Conservation (phyloP, 2,113 vertebrate species). For the Odocoileus virginianus region DNA sequence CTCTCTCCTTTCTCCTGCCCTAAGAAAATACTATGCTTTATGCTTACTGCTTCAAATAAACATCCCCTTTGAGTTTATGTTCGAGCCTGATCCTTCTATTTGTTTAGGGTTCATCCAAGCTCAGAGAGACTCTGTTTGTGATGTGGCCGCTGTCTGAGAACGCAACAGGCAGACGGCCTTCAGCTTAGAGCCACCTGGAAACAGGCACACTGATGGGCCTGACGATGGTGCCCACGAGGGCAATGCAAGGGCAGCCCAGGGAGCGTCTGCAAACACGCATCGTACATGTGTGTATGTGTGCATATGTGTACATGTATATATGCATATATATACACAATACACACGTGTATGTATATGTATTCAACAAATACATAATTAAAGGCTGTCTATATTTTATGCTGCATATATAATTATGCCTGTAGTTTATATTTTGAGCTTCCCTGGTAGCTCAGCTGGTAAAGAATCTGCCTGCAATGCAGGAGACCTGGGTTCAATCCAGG, state of each 20-base stretch:
- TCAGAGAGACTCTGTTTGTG: background rate
- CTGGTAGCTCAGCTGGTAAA: background rate
- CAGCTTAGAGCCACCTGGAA: background rate
- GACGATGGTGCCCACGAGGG: background rate
- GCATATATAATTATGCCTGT: background rate
- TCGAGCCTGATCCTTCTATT: background rate
- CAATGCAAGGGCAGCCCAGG: background rate
- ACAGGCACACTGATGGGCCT: background rate
- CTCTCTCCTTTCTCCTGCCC: background rate
- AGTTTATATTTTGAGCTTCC: background rate
- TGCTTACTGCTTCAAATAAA: background rate
- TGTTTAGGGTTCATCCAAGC: background rate
- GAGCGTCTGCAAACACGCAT: background rate
- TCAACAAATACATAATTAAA: background rate
- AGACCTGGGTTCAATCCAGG: background rate
- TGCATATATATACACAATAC: background rate
- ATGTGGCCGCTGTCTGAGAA: background rate
- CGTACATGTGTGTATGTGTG: background rate
- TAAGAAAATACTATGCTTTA: background rate
- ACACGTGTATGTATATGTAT: background rate
- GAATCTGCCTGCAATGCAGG: background rate
- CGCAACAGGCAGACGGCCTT: background rate
- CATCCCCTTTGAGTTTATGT: background rate
- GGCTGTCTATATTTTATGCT: background rate
- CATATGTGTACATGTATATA: fast-evolving